These are phyloP conservation scores for Xanthostigma xanthostigma DNA, from an alignment of 2,888 invertebrate species.

Conservation along the genomic window DNA sequence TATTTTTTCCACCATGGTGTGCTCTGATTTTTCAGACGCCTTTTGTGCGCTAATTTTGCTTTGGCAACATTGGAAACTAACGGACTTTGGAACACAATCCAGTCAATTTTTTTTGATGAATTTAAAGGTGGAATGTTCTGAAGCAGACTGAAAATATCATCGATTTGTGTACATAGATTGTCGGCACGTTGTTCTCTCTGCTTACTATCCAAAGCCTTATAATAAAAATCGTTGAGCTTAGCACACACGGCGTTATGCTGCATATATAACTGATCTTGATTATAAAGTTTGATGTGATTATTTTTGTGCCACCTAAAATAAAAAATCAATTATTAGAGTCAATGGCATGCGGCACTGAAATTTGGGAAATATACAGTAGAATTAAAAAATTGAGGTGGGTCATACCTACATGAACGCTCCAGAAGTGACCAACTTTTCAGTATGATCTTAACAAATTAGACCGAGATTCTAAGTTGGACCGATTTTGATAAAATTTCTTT, in stretches of 20 bases:
- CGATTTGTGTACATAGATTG: conserved; percentile 8
- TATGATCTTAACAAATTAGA: no score
- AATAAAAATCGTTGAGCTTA: conserved; percentile 6
- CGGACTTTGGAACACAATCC: conserved; percentile 7
- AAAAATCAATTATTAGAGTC: not conserved
- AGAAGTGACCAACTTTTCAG: no score
- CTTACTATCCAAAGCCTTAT: conserved; percentile 4
- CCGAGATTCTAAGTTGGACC: no score
- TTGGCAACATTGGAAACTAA: conserved; percentile 6
- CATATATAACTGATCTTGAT: conserved; percentile 1
- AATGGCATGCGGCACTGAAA: not conserved
- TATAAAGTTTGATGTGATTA: conserved; percentile 4
- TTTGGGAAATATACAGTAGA: not conserved
- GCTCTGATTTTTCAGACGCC: conserved; percentile 4
- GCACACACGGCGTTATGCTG: conserved; percentile 2
- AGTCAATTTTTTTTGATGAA: conserved; percentile 6
- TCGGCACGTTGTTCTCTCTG: conserved; percentile 3
- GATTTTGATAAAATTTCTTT: no score
- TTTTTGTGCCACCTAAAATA: conserved; percentile 6
- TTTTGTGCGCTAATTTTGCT: conserved; percentile 7
- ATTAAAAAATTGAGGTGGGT: no score
- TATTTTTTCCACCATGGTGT: conserved; percentile 8
- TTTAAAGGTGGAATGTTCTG: conserved; percentile 6
- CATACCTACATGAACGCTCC: no score
- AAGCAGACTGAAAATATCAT: conserved; percentile 6